Conservation (phyloP, 2,113 vertebrate genomes). For the Chaenogobius annularis region DNA sequence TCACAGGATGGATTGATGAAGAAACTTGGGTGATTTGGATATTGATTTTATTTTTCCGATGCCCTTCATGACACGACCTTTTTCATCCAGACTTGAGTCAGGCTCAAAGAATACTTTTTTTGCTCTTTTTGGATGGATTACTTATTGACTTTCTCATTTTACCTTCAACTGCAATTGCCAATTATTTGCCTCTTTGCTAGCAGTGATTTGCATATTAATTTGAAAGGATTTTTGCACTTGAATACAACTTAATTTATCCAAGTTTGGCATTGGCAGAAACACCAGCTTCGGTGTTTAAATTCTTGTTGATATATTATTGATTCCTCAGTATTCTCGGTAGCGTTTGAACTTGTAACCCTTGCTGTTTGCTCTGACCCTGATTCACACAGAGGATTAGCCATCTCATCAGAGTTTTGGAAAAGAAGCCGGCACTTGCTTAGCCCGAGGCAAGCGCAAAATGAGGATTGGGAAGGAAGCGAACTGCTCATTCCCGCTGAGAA, state of each 20-base stretch:
- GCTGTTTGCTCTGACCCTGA: constrained; percentile 56
- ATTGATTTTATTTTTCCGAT: neutral
- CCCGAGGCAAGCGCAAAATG: constrained; percentile 47
- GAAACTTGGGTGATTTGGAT: constrained; percentile 6
- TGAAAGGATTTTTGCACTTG: neutral
- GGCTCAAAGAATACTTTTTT: neutral
- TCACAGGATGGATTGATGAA: constrained; percentile 24
- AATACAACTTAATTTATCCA: neutral
- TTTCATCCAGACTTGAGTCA: neutral
- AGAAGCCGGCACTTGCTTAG: constrained; percentile 61
- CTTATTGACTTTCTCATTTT: neutral
- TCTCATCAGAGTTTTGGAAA: constrained; percentile 60
- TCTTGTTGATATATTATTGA: constrained; percentile 32
- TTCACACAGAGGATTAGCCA: constrained; percentile 60
- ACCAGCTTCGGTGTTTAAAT: neutral
- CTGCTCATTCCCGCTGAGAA: constrained; percentile 53
- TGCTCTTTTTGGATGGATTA: neutral
- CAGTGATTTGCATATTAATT: neutral
- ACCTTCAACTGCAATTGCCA: neutral
- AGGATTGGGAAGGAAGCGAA: constrained; percentile 52
- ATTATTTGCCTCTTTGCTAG: neutral
- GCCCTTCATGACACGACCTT: neutral
- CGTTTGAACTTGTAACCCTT: constrained; percentile 54
- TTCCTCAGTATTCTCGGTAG: constrained; percentile 42
- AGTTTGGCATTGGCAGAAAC: neutral